Base-by-base conservation (phyloP, 2,797 vertebrate species). In the Pseudochirops corinnae region DNA sequence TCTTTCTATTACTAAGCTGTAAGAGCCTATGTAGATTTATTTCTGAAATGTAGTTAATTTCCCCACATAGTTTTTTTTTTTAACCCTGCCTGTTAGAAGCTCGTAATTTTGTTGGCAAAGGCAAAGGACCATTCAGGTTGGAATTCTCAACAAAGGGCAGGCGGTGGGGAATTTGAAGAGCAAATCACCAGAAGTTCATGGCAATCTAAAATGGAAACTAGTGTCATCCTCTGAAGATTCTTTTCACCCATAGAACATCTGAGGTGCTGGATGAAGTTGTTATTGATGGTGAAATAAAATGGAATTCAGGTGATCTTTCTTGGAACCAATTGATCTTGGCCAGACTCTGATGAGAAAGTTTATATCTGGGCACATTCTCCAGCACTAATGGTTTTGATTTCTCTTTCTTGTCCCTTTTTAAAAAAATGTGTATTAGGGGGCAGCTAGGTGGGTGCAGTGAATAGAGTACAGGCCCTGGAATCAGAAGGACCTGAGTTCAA, bases 291-390 rank as follows among this genome's bases (percentile, higher is more conserved):
- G 60, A 56, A 21, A 60, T 94, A 53, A 12, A 6, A 90, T n/a
- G 33, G 96, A 90, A 97, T 97, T 94, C 93, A 97, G n/a, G 55
- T 93, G 95, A 96, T 39, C 92, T 98, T 97, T 96, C 91, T 5
- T 56, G 96, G 92, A 95, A 56, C 91, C 90, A 92, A 55, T 94
- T 93, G 92, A 91, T 93, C 62, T 87, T 95, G 52, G 7, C 91
- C 16, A 95, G 55, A 29, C 60, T 96, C 92, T 96, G 97, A 95
- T 90, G 95, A 97, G 26, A 90, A 94, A 92, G 94, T 96, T 97
- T 95, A 95, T 93, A 93, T 94, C 91, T 90, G 94, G 56, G 82
- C 94, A 53, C 10, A 87, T 90, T 93, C 93, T 95, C 29, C 14
- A 57, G 90, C 94, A 55, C 55, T 90, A 9, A 31, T 60, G 57